Evolutionary conservation across 2,113 vertebrate genomes (phyloP).

Genomic region (Atlantisia rogersi): DNA sequence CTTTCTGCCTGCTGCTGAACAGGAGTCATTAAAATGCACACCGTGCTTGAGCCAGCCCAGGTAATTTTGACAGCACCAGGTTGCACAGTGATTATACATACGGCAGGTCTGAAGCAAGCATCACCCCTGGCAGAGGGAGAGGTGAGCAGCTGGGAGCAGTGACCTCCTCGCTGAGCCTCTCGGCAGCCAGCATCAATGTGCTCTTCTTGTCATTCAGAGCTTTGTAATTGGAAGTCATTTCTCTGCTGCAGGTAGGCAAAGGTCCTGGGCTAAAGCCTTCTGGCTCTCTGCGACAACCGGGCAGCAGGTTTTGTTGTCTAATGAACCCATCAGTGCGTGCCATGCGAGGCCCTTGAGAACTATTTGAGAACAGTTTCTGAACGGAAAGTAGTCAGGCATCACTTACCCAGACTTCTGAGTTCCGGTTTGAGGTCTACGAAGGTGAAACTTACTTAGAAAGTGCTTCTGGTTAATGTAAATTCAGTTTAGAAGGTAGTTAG

Average conservation of each 20-base stretch:
- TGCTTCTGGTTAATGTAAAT: slow-evolving; percentile 42
- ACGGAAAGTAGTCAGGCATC: background rate
- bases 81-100: background rate
- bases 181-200: accelerated
- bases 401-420: slow-evolving; percentile 6
- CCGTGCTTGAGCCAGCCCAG: background rate
- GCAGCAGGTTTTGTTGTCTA: background rate
- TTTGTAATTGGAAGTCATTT: background rate
- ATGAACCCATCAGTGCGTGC: background rate
- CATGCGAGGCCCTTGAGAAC: background rate
- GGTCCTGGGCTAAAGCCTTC: background rate
- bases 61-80: background rate
- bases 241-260: background rate
- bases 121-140: background rate
- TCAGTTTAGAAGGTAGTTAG: background rate
- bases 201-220: background rate
- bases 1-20: background rate
- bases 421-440: background rate
- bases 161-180: background rate
- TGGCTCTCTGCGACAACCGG: background rate
- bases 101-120: accelerated
- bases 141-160: background rate
- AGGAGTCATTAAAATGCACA: background rate
- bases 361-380: background rate
- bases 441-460: slow-evolving; percentile 28